Percentiles rank a stretch among this genome's conserved stretches.
Evolutionary conservation across 1,140 invertebrate genomes (phyloP).

Genomic region (Formica exsecta): DNA sequence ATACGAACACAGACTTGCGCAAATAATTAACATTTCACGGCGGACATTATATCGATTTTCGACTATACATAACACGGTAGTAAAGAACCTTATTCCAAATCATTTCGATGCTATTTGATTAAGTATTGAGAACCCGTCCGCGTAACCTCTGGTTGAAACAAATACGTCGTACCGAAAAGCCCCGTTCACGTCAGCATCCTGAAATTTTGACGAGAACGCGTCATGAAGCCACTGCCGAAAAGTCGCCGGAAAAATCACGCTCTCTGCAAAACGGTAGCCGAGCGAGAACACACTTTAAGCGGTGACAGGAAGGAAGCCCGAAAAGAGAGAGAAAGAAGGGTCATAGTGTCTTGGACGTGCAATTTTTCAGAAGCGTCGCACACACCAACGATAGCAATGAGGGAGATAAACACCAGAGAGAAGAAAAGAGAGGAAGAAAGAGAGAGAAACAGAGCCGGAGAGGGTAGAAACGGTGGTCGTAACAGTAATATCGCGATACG

Average conservation of each 20-base stretch:
- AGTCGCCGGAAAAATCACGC: slow-evolving; percentile 57
- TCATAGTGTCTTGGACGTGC: slow-evolving; percentile 53
- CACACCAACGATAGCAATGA: slow-evolving; percentile 14
- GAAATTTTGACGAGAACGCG: slow-evolving; percentile 52
- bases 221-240: slow-evolving; percentile 50
- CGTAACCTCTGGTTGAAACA: slow-evolving; percentile 23
- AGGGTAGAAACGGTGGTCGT: slow-evolving; percentile 52
- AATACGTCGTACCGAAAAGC: slow-evolving; percentile 28
- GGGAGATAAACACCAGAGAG: slow-evolving; percentile 4
- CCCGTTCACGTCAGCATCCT: slow-evolving; percentile 15
- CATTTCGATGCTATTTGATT: slow-evolving; percentile 43
- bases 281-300: slow-evolving; percentile 40
- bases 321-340: slow-evolving; percentile 29
- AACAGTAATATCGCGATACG: slow-evolving; percentile 56
- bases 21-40: slow-evolving; percentile 56
- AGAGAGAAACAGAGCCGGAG: slow-evolving; percentile 1
- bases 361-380: slow-evolving; percentile 55
- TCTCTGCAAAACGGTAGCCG: slow-evolving; percentile 38
- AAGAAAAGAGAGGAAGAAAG: slow-evolving; percentile 3
- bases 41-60: slow-evolving; percentile 49
- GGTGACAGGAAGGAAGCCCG: slow-evolving; percentile 42
- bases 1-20: neutral
- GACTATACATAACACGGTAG: slow-evolving; percentile 8
- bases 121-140: slow-evolving; percentile 15
- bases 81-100: slow-evolving; percentile 40